A percentile compares a stretch with the other conserved stretches of the same genome.
Conservation (phyloP, 2,888 invertebrate genomes). For the Chloroclystis v-ata region DNA sequence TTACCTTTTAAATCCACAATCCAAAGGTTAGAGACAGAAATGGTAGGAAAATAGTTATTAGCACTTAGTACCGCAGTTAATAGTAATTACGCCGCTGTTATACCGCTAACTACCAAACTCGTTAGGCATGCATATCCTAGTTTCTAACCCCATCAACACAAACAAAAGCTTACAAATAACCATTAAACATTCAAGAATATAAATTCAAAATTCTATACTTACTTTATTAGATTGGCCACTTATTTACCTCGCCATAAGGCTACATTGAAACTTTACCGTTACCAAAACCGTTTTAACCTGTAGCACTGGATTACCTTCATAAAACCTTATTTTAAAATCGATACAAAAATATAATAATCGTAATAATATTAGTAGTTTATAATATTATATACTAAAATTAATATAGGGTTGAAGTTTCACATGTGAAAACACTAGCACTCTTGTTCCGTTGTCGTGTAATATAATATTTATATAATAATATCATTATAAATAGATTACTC, state of each 20-base stretch:
- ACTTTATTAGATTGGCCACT: slow-evolving; percentile 40
- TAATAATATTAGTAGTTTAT: slow-evolving; percentile 72
- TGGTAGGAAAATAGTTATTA: slow-evolving; percentile 28
- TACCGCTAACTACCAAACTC: slow-evolving; percentile 35
- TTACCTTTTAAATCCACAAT: slow-evolving; percentile 56
- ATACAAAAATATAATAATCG: slow-evolving; percentile 57
- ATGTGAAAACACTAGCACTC: slow-evolving; percentile 79
- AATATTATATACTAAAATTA: slow-evolving; percentile 68
- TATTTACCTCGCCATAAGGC: slow-evolving; percentile 71
- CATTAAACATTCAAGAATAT: slow-evolving; percentile 37
- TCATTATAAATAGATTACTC: slow-evolving; percentile 69
- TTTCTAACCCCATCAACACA: slow-evolving; percentile 56
- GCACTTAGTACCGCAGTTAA: slow-evolving; percentile 46
- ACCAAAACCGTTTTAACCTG: slow-evolving; percentile 70
- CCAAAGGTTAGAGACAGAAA: slow-evolving; percentile 45
- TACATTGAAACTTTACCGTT: slow-evolving; percentile 59
- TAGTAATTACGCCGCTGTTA: slow-evolving; percentile 30
- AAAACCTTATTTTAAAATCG: slow-evolving; percentile 53
- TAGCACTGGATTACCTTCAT: slow-evolving; percentile 60
- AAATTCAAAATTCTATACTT: slow-evolving; percentile 50
- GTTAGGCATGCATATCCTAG: slow-evolving; percentile 58
- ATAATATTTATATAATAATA: slow-evolving; percentile 67
- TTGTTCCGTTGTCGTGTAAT: slow-evolving; percentile 69
- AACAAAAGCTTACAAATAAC: slow-evolving; percentile 51
- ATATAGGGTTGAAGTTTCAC: slow-evolving; percentile 73